Conservation (phyloP, 1,140 invertebrate species). For the Propsilocerus akamusi region DNA sequence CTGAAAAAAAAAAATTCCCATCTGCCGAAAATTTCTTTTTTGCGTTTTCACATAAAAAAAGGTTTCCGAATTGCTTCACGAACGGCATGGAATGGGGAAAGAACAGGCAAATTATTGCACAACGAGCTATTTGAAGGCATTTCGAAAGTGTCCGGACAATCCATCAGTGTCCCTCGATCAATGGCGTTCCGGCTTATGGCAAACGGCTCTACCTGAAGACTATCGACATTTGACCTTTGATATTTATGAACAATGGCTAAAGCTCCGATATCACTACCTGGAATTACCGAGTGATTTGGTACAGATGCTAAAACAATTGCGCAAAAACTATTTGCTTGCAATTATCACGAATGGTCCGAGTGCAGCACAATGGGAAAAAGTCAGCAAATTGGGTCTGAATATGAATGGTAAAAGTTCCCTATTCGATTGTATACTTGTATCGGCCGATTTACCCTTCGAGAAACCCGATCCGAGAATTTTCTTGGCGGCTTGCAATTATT, state of each 20-base stretch:
- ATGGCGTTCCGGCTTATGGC: slow-evolving; percentile 59
- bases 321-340: slow-evolving; percentile 45
- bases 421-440: slow-evolving; percentile 62
- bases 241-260: slow-evolving; percentile 54
- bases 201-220: slow-evolving; percentile 48
- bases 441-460: slow-evolving; percentile 64
- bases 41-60: no score
- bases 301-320: slow-evolving; percentile 36
- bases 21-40: no score
- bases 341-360: slow-evolving; percentile 72
- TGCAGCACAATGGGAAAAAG: slow-evolving; percentile 71
- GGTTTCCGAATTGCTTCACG: slow-evolving; percentile 45
- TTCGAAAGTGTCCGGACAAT: slow-evolving; percentile 61
- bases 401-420: slow-evolving; percentile 24
- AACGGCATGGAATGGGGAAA: slow-evolving; percentile 40
- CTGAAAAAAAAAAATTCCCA: no score
- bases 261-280: slow-evolving; percentile 52
- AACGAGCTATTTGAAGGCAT: slow-evolving; percentile 45
- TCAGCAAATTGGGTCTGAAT: slow-evolving; percentile 40
- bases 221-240: slow-evolving; percentile 47
- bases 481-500: slow-evolving; percentile 48
- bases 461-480: slow-evolving; percentile 66
- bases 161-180: slow-evolving; percentile 42
- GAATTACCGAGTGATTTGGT: slow-evolving; percentile 40
- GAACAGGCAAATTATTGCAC: slow-evolving; percentile 39